Evolutionary conservation across 2,113 vertebrate species (phyloP).

Genomic region (Hyla sarda): DNA sequence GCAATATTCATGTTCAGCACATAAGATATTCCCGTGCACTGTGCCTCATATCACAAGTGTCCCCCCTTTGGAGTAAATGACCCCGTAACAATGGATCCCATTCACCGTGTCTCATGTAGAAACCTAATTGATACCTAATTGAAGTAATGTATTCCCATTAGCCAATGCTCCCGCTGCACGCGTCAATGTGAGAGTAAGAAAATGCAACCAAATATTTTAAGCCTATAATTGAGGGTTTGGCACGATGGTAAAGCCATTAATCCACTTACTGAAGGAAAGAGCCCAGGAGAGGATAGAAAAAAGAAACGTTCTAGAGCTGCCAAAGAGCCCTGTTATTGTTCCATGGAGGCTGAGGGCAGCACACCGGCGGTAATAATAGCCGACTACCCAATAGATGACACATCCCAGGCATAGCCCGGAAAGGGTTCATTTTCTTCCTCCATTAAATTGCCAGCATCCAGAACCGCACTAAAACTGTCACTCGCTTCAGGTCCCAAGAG

Average conservation of each 20-base stretch:
- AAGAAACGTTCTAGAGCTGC: slow-evolving; percentile 20
- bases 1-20: not conserved
- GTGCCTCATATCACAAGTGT: not conserved
- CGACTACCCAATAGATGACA: not conserved
- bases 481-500: slow-evolving; percentile 38
- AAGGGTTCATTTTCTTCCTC: slow-evolving; percentile 47
- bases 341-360: not conserved
- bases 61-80: not conserved
- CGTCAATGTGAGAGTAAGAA: not conserved
- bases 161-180: not conserved
- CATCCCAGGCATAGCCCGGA: slow-evolving; percentile 5
- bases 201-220: slow-evolving; percentile 30
- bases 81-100: not conserved
- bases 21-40: not conserved
- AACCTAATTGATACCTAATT: not conserved
- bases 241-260: slow-evolving; percentile 43
- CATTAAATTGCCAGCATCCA: slow-evolving; percentile 37
- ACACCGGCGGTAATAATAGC: slow-evolving; percentile 11
- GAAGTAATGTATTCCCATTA: slow-evolving; percentile 18
- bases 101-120: not conserved
- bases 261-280: slow-evolving; percentile 20
- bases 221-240: slow-evolving; percentile 22
- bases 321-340: slow-evolving; percentile 30
- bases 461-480: slow-evolving; percentile 38
- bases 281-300: slow-evolving; percentile 28